A percentile compares a stretch with the other conserved stretches of the same genome.
phyloP scores from a whole-genome alignment of 1,140 invertebrate genomes.

The Aphis craccivora region DNA sequence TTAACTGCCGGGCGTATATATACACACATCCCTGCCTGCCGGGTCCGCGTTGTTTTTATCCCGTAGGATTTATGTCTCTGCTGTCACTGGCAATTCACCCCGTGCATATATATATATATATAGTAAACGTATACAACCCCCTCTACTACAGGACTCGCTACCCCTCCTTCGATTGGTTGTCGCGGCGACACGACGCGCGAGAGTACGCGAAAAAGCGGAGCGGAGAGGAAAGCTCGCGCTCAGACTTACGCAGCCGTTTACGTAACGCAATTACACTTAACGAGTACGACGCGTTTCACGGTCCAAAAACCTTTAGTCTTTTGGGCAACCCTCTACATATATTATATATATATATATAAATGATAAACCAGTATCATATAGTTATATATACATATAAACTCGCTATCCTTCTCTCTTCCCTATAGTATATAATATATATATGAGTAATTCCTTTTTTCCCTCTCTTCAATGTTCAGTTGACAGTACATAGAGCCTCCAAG shows the following conservation, averaged over 20 bases:
- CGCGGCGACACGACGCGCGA: background rate
- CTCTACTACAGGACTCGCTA: background rate
- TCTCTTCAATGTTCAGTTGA: background rate
- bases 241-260: conserved; percentile 37
- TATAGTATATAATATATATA: background rate
- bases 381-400: background rate
- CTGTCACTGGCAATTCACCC: conserved; percentile 54
- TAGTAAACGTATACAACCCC: background rate
- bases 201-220: background rate
- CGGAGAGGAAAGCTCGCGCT: background rate
- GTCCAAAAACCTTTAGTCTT: conserved; percentile 44
- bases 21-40: background rate
- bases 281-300: conserved; percentile 54
- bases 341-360: background rate
- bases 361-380: conserved; percentile 18
- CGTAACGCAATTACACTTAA: conserved; percentile 57
- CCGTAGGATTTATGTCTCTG: conserved; percentile 55
- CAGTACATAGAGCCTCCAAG: background rate
- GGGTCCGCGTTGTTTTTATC: conserved; percentile 50
- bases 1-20: background rate
- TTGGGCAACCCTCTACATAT: background rate
- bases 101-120: background rate
- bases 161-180: background rate
- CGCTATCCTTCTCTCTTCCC: background rate
- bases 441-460: conserved; percentile 41